A percentile compares a stretch with the other conserved stretches of the same genome.
Evolutionary conservation across 1,140 invertebrate genomes (phyloP).

Genomic region (Brachionus rubens): DNA sequence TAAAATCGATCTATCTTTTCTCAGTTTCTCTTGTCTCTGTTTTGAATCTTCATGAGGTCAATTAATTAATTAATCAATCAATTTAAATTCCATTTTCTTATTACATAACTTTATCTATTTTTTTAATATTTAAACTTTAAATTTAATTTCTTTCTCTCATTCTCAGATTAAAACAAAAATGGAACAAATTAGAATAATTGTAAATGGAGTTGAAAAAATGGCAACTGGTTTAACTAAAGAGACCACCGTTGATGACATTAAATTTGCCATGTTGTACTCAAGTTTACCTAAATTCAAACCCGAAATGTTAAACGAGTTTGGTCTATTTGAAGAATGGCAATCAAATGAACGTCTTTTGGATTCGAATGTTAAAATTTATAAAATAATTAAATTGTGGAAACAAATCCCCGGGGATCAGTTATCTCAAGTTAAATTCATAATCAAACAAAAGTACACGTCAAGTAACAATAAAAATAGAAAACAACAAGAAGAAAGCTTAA

Average conservation of each 20-base stretch:
- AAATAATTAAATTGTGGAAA: constrained; percentile 39
- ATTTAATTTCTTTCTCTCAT: too few species aligned
- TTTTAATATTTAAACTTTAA: too few species aligned
- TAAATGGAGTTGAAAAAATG: constrained; percentile 29
- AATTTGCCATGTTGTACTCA: constrained; percentile 39
- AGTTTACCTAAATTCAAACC: neutral
- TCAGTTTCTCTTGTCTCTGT: too few species aligned
- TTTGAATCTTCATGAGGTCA: too few species aligned
- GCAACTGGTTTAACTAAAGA: constrained; percentile 30
- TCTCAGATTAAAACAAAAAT: constrained; percentile 1
- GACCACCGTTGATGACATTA: constrained; percentile 35
- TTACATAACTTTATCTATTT: too few species aligned
- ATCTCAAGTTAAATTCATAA: constrained; percentile 32
- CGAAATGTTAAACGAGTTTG: neutral
- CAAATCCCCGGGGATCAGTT: constrained; percentile 30
- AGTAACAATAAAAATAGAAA: neutral
- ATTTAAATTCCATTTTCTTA: too few species aligned
- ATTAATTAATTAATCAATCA: too few species aligned
- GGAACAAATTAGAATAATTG: constrained; percentile 27
- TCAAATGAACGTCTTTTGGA: constrained; percentile 42
- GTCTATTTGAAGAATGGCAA: constrained; percentile 43
- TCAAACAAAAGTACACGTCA: neutral
- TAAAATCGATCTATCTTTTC: too few species aligned
- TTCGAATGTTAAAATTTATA: constrained; percentile 27
- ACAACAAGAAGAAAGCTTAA: neutral